A percentile compares a stretch with the other conserved stretches of the same genome.
These are phyloP conservation scores for Pavo muticus DNA, from an alignment of 2,113 vertebrate species.

Conservation along the genomic window DNA sequence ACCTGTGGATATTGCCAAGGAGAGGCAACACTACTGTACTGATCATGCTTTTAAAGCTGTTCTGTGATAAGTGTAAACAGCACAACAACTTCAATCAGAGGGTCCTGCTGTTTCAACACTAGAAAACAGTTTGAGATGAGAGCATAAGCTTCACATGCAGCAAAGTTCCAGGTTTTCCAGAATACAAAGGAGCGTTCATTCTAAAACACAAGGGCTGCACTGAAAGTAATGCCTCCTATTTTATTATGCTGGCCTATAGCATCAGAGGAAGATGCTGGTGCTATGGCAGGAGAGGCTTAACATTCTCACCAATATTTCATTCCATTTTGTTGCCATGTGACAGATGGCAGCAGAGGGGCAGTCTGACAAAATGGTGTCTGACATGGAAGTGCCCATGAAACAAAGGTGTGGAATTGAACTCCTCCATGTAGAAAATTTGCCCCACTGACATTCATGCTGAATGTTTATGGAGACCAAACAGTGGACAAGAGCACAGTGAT, in stretches of 20 bases:
- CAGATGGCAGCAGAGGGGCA: neutral
- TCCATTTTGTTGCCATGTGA: neutral
- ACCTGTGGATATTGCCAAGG: slow-evolving; percentile 39
- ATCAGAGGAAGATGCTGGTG: neutral
- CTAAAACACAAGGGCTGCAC: neutral
- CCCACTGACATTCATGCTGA: too few relatives aligned
- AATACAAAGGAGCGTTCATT: neutral
- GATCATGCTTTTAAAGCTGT: slow-evolving; percentile 39
- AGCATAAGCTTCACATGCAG: neutral
- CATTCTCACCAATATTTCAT: neutral
- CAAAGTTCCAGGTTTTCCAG: neutral
- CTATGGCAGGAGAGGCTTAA: neutral
- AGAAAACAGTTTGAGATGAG: slow-evolving; percentile 21
- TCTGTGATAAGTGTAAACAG: slow-evolving; percentile 6
- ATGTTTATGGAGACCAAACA: too few relatives aligned
- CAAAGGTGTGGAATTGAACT: too few relatives aligned
- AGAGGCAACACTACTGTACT: neutral
- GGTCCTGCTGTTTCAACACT: slow-evolving; percentile 10
- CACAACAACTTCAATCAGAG: slow-evolving; percentile 16
- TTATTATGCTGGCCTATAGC: neutral
- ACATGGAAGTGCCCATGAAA: neutral
- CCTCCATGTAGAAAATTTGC: too few relatives aligned
- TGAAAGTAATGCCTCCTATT: neutral
- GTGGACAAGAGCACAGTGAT: too few relatives aligned
- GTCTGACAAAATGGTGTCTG: neutral